Conservation (phyloP, 2,113 vertebrate species). For the Psettodes erumei region DNA sequence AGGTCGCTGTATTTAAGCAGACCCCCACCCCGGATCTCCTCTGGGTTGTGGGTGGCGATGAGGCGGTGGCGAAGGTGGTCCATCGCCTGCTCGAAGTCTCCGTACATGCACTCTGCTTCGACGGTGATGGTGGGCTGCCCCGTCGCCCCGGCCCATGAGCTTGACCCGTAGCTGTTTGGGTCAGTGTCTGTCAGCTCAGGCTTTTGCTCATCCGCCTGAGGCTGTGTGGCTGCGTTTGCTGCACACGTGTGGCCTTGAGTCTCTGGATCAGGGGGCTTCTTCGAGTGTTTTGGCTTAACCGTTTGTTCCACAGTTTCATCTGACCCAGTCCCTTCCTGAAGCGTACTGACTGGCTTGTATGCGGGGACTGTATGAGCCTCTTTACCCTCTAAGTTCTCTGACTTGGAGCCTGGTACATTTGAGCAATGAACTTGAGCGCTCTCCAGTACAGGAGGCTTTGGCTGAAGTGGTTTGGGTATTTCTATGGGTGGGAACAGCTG, state of each 20-base stretch:
- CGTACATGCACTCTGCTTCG: slow-evolving; percentile 94
- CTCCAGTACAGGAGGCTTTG: slow-evolving; percentile 41
- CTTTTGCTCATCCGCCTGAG: slow-evolving; percentile 15
- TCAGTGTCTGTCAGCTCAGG: not conserved
- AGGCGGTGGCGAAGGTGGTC: slow-evolving; percentile 89
- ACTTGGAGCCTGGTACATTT: slow-evolving; percentile 15
- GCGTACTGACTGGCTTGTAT: not conserved
- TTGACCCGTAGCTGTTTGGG: not conserved
- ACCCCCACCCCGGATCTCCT: slow-evolving; percentile 96
- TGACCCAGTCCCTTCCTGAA: slow-evolving; percentile 10
- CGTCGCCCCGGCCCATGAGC: slow-evolving; percentile 34
- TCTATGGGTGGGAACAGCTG: slow-evolving; percentile 75
- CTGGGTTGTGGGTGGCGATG: slow-evolving; percentile 93
- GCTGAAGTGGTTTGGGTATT: slow-evolving; percentile 65
- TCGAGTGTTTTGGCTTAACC: slow-evolving; percentile 66
- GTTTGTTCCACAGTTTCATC: slow-evolving; percentile 42
- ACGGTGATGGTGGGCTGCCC: slow-evolving; percentile 77
- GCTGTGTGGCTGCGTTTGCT: not conserved
- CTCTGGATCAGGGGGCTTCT: slow-evolving; percentile 66
- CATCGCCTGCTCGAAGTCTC: slow-evolving; percentile 92
- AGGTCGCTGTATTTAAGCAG: slow-evolving; percentile 96
- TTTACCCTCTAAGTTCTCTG: slow-evolving; percentile 17
- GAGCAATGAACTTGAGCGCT: slow-evolving; percentile 8
- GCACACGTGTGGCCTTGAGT: not conserved
- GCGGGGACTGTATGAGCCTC: slow-evolving; percentile 13